Conservation (phyloP, 2,888 invertebrate species). For the Gastrophysa polygoni region DNA sequence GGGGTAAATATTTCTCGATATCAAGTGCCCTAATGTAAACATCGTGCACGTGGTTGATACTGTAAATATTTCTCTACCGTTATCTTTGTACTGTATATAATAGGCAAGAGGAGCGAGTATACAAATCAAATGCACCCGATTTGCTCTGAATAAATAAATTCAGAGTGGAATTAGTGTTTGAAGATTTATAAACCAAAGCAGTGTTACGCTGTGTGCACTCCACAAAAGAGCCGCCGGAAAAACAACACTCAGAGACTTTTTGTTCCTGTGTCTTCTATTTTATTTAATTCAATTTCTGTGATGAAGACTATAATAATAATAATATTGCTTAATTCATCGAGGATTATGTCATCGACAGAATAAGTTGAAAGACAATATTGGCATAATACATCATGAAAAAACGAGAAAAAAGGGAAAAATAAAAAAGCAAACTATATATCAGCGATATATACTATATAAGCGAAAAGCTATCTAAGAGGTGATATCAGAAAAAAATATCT, state of each 20-base stretch:
- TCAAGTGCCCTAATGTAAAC: conserved; percentile 46
- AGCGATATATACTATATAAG: no score
- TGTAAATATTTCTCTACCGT: conserved; percentile 40
- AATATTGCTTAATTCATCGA: no score
- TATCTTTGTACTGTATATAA: conserved; percentile 33
- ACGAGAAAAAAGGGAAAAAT: no score
- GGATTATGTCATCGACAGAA: no score
- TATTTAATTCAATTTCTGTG: no score
- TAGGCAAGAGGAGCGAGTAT: conserved; percentile 29
- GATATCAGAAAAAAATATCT: no score
- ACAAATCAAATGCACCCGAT: conserved; percentile 40
- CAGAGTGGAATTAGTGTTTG: conserved; percentile 31
- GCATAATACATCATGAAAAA: no score
- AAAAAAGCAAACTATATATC: no score
- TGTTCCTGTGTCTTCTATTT: no score
- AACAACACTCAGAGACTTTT: background rate
- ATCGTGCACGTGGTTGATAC: conserved; percentile 43
- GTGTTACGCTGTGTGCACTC: conserved; percentile 29
- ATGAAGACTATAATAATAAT: no score
- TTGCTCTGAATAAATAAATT: conserved; percentile 39
- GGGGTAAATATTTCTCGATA: conserved; percentile 47
- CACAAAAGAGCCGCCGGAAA: conserved; percentile 10
- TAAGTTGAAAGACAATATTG: no score
- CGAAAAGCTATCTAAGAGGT: no score
- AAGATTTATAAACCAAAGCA: conserved; percentile 22